Evolutionary conservation across 1,140 invertebrate species (phyloP), one percentile per base, ranked within the genome.

Genomic region (Leptinotarsa texana): DNA sequence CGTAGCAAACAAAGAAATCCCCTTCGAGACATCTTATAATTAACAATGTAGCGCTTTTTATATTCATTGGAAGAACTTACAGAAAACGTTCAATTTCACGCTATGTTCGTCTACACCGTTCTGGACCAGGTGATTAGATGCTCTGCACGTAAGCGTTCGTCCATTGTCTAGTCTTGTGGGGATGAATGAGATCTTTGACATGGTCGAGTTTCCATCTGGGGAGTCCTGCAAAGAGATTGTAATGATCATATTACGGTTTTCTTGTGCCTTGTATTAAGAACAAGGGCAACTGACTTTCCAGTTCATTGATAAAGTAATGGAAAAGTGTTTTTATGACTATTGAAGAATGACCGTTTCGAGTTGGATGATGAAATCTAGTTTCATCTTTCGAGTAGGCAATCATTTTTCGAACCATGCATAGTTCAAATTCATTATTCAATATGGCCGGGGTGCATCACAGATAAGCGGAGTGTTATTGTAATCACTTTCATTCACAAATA

Each of bases 71-170:
- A 74, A 73, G 27, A 87, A 92, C 93, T 93, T 87, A 94, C 94
- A 96, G 83, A 92, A 93, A 70, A 96, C 91, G 84, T 95, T 94
- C 8, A 96, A 86, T 74, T 90, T 92, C 87, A 94, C 91, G 72
- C 90, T 90, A 79, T 93, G 92, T 82, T 96, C 94, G 71, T 92
- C 89, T 33, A 90, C 88, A 13, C 91, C 91, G 63, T 89, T 89
- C 78, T 91, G 90, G 21, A 96, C 89, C 57, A 91, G 88, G 1
- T 89, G 86, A 85, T 96, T 96, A 75, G 94, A 92, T 0, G 94
- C 95, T 76, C 93, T 89, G 82, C 95, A 97, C 47, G 91, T 92
- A 15, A 97, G 86, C 42, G 90, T 85, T 82, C 92, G 92, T 17
- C 91, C 92, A 83, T 96, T 93, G 85, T 97, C 93, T 51, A 89